These are phyloP conservation scores for Palaemon carinicauda DNA, from an alignment of 1,140 invertebrate species.

Conservation along the genomic window DNA sequence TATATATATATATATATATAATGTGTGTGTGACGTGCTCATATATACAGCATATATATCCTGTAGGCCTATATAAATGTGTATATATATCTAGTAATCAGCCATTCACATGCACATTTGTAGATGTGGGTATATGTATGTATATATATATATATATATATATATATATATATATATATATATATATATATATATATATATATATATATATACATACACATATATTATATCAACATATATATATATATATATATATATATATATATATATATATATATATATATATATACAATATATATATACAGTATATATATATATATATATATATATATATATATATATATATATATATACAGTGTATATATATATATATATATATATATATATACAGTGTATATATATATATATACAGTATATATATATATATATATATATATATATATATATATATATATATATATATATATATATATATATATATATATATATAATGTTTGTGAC, in stretches of 20 bases:
- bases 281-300: not conserved
- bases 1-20: too few species aligned
- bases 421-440: not conserved
- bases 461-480: not conserved
- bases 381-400: not conserved
- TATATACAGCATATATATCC: too few species aligned
- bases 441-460: not conserved
- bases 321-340: conserved; percentile 4
- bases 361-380: conserved; percentile 8
- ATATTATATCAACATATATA: not conserved
- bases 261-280: conserved; percentile 11
- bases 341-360: not conserved
- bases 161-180: conserved; percentile 1
- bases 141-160: not conserved
- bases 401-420: not conserved
- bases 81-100: too few species aligned
- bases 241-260: not conserved
- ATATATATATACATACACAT: not conserved
- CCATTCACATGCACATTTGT: too few species aligned
- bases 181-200: not conserved
- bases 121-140: not conserved
- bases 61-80: too few species aligned
- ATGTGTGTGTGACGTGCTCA: too few species aligned
- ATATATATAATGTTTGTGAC: too few species aligned
- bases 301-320: not conserved